Base-by-base conservation (phyloP, 2,888 invertebrate species). In the Leptogaster cylindrica region DNA sequence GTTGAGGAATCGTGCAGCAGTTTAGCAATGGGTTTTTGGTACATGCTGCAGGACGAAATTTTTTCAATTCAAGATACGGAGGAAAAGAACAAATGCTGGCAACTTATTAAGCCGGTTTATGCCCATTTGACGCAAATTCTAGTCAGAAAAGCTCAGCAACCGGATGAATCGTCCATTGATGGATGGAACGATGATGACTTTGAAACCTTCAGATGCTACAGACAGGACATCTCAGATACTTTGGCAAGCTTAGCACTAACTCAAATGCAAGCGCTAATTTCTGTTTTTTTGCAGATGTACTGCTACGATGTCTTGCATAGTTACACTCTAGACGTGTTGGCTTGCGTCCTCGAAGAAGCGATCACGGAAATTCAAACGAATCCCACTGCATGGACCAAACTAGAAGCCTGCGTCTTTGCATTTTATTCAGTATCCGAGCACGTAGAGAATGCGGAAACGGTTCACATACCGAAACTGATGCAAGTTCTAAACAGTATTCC, bases 1-100 rank as follows among this genome's bases (percentile, higher is more conserved):
- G 84, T 90, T 2, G 92, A 96, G 75, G 97, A 96, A 81, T 89
- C 88, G 0, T 88, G 91, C 70, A 95, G 95, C 76, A 91, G 89
- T 68, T 85, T 94, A 71, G 87, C 93, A 0, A 90, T 95, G 81
- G 91, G 92, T 2, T 93, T 95, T 79, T 96, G 96, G 96, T 96
- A 93, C 78, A 88, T 91, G 66, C 81, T 96, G 63, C 95, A 96
- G 52, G 80, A 79, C 69, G 80, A 79, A 73, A 78, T 80, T 3
- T 77, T 80, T 66, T 77, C 79, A 28, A 76, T 80, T 74, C 75
- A 72, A 20, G 72, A 74, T 16, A 75, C 75, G 18, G 77, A 79
- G 46, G 74, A 77, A 20, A 77, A 77, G 65, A 73, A 72, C 6
- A 78, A 78, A 66, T 78, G 78, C 67, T 76, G 77, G 73, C 81